Evolutionary conservation across 2,888 invertebrate species (phyloP).

Genomic region (Tenthredo notha): DNA sequence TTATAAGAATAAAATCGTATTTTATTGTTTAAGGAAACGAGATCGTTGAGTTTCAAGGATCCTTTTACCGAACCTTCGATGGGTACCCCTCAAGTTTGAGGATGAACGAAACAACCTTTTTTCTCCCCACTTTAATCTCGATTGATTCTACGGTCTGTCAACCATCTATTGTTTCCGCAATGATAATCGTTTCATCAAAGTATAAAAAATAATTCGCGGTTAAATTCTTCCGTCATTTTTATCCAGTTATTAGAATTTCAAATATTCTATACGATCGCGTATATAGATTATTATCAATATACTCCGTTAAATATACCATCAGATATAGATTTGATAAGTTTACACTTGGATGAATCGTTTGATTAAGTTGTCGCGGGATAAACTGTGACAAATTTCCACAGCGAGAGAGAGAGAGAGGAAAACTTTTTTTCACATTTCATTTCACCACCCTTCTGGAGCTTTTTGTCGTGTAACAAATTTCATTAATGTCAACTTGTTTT

Average conservation of each 20-base stretch:
- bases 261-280: not conserved
- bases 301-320: not conserved
- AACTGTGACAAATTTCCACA: not conserved
- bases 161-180: not conserved
- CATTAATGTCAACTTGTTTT: conserved; percentile 43
- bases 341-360: not conserved
- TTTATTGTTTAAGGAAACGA: not conserved
- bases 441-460: not conserved
- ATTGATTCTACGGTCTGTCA: not conserved
- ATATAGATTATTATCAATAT: too few relatives aligned
- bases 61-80: not conserved
- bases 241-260: not conserved
- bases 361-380: not conserved
- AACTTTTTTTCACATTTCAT: conserved; percentile 6
- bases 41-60: not conserved
- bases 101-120: not conserved
- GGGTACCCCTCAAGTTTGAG: not conserved
- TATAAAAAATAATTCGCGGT: not conserved
- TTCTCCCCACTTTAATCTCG: not conserved
- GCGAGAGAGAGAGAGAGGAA: not conserved
- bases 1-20: not conserved
- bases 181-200: not conserved
- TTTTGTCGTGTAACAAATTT: conserved; percentile 33
- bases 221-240: not conserved
- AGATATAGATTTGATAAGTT: not conserved